Evolutionary conservation across 2,113 vertebrate species (phyloP).

Genomic region (Gadus chalcogrammus): DNA sequence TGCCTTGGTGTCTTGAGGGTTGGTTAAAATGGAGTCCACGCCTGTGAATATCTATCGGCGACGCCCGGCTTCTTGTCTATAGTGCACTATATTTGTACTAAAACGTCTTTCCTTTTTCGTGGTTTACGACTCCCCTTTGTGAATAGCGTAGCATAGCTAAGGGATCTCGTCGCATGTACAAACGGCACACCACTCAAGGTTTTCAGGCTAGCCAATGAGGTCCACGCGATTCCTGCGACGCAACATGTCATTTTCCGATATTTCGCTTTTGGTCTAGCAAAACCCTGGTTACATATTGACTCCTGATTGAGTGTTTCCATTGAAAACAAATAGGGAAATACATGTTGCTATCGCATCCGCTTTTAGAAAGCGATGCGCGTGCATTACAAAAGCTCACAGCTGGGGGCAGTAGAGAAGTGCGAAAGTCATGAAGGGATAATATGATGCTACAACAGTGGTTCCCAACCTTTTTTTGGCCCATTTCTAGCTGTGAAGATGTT

Average conservation of each 20-base stretch:
- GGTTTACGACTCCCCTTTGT: slow-evolving; percentile 33
- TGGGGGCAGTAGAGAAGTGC: no score
- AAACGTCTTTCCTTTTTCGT: slow-evolving; percentile 27
- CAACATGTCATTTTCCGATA: no score
- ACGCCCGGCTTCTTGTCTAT: slow-evolving; percentile 30
- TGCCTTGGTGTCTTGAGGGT: slow-evolving; percentile 52
- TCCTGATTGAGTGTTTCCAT: no score
- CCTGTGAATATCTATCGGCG: background rate
- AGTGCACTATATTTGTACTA: slow-evolving; percentile 57
- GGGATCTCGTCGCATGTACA: slow-evolving; percentile 61
- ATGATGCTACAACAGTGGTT: slow-evolving; percentile 15
- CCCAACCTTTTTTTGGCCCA: no score
- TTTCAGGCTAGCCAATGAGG: slow-evolving; percentile 45
- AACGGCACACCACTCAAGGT: slow-evolving; percentile 51
- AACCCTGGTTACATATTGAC: no score
- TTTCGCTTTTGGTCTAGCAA: no score
- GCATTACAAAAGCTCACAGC: no score
- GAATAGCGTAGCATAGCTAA: slow-evolving; percentile 60
- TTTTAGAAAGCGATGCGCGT: no score
- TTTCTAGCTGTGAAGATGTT: no score
- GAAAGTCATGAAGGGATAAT: no score
- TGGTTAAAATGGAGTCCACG: slow-evolving; percentile 42
- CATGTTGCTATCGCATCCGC: no score
- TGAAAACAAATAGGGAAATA: no score
- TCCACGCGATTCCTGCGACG: background rate